These are phyloP conservation scores for Ceyx erithaca DNA, from an alignment of 2,797 vertebrate species.

Conservation along the genomic window DNA sequence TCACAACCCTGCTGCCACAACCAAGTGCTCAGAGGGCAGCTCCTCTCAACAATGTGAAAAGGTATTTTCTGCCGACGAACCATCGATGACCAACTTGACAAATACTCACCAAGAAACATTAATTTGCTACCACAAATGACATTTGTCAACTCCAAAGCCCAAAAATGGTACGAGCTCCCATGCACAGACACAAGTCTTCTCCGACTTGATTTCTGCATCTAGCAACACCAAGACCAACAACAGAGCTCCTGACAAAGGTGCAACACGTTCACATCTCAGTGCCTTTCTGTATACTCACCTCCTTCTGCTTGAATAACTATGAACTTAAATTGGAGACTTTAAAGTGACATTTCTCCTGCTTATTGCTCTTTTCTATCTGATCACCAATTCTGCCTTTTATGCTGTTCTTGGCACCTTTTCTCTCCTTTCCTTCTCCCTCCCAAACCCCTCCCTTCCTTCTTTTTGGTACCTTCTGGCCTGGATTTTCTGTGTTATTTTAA, in stretches of 20 bases:
- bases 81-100: no score
- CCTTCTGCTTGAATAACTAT: not conserved
- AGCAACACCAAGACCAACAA: rapidly evolving
- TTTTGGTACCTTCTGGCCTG: constrained; percentile 37
- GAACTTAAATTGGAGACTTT: not conserved
- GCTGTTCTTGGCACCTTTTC: constrained; percentile 47
- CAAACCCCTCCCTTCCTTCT: not conserved
- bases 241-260: rapidly evolving
- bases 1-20: not conserved
- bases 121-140: not conserved
- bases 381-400: constrained; percentile 2
- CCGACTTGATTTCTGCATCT: not conserved
- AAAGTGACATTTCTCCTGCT: not conserved
- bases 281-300: rapidly evolving
- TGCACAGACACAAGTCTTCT: not conserved
- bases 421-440: not conserved
- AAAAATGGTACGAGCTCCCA: not conserved
- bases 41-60: not conserved
- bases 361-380: not conserved
- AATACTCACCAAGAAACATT: no score
- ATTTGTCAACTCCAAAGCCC: not conserved
- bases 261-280: not conserved
- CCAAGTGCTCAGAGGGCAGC: rapidly evolving
- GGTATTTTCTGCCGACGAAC: not conserved
- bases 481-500: constrained; percentile 8